A percentile compares a stretch with the other conserved stretches of the same genome.
phyloP scores from a whole-genome alignment of 2,888 invertebrate genomes.

The Odontocerum albicorne region DNA sequence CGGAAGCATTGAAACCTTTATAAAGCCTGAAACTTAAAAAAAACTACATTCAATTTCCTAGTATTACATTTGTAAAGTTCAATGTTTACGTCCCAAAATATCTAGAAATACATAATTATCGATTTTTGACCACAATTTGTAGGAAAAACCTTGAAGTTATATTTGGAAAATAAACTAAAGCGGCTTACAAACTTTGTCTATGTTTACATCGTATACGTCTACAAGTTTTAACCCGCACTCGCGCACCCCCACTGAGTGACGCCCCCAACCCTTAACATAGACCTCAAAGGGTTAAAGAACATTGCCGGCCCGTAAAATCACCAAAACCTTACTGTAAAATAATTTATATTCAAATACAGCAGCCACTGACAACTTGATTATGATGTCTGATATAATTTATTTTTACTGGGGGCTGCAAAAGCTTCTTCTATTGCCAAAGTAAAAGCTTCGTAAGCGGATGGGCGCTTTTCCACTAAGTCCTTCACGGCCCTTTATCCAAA shows the following conservation, averaged over 20 bases:
- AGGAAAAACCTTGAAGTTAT: slow-evolving; percentile 13
- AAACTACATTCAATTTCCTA: too few relatives aligned
- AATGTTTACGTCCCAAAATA: too few relatives aligned
- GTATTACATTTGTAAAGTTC: too few relatives aligned
- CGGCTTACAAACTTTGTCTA: slow-evolving; percentile 9
- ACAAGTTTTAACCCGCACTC: slow-evolving; percentile 19
- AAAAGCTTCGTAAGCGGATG: slow-evolving; percentile 17
- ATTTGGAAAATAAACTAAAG: slow-evolving; percentile 15
- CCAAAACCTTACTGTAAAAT: slow-evolving; percentile 33
- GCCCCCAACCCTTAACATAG: not conserved
- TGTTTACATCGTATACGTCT: slow-evolving; percentile 10
- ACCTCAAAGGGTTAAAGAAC: slow-evolving; percentile 34
- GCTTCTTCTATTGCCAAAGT: slow-evolving; percentile 21
- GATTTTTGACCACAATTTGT: slow-evolving; percentile 10
- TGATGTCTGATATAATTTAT: slow-evolving; percentile 37
- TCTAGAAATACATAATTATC: too few relatives aligned
- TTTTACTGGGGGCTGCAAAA: slow-evolving; percentile 32
- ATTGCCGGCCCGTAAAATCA: slow-evolving; percentile 29
- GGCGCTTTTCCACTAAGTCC: not conserved
- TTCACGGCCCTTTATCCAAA: too few relatives aligned
- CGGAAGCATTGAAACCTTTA: too few relatives aligned
- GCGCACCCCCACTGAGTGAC: slow-evolving; percentile 25
- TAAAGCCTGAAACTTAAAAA: too few relatives aligned
- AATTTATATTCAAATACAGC: slow-evolving; percentile 37
- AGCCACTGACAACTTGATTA: slow-evolving; percentile 36